Base-by-base conservation (phyloP, 2,113 vertebrate species). In the Irena cyanogastra region DNA sequence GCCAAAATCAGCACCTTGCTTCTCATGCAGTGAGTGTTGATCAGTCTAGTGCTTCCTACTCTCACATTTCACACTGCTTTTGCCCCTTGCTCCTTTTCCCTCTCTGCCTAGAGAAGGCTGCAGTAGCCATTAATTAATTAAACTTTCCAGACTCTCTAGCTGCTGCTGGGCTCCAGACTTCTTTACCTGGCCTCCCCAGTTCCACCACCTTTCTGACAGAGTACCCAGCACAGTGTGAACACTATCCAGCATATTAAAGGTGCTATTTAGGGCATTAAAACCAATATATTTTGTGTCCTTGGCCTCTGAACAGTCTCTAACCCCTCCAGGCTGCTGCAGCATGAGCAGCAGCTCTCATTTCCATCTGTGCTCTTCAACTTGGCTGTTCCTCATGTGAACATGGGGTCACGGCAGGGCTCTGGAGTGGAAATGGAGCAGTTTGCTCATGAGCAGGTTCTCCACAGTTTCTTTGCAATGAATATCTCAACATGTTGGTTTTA, bases 341-440 rank as follows among this genome's bases (percentile, higher is more conserved):
- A 1, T 4, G 28, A 82, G 41, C 47, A 90, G 68, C 71, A 74
- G 39, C 69, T 89, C 66, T 93, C 68, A 63, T 90, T 90, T 92
- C 72, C 28, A 2, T n/a, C 33, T 54, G 27, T 50, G 63, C 50
- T 78, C 39, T 83, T 83, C 20, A 20, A 1, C 59, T 41, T 37
- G 21, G 9, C 30, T 39, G 11, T 64, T 79, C 61, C 54, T 83
- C 28, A 3, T 3, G 0, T 13, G 20, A 77, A 4, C 0, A 0
- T 5, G 47, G 19, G 87, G 28, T 77, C 50, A 7, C 3, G 7
- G 63, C 49, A 26, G 1, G 0, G 9, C 64, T 70, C 33, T 1
- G 3, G 23, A 57, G 60, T 45, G 7, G 42, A 70, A 54, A 74
- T 77, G 0, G 8, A 37, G n/a, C n/a, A 19, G 8, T 83, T 80